Evolutionary conservation across 2,888 invertebrate species (phyloP), one percentile per base, ranked within the genome.

Genomic region (Ochropleura plecta): DNA sequence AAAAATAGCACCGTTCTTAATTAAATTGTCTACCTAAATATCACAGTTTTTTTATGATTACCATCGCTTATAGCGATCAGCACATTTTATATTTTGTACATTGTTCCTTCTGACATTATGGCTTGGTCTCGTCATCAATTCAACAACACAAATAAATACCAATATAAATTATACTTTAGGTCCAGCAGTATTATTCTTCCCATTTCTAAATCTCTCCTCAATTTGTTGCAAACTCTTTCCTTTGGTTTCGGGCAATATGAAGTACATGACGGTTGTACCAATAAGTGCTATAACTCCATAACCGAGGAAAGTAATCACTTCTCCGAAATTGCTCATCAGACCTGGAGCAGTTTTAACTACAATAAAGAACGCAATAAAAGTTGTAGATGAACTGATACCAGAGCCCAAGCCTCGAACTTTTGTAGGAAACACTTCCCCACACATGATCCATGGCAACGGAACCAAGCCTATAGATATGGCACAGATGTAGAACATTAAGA

Each of bases 391-490:
- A 68, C 97, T 97, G 14, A 98, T 94, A 0, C 98, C 98, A 0
- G 98, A 97, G 0, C 98, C 98, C 0, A 97, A 89, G 0, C 98
- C 98, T 51, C 97, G 94, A 0, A 97, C 96, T 74, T 95, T 96
- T 1, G 97, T 96, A 0, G 98, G 97, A 88, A 98, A 98, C 0
- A 98, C 95, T 92, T 98, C 98, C 0, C 98, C 98, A 83, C 97
- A 97, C 97, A 98, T 97, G 49, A 98, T 97, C 97, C 98, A 98
- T 0, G 98, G 98, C 68, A 98, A 89, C 0, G 98, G 97, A 16
- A 97, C 96, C 30, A 97, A 89, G 0, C 98, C 98, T 70, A 97
- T 94, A 1, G 97, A 96, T 66, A 97, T 96, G 68, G 97, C 97
- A 62, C 97, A 95, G 16, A 97, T 97, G 86, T 97, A 97, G 3